Percentiles rank a stretch among this genome's conserved stretches.
Conservation (phyloP, 1,140 invertebrate species). For the Drosophila lacertosa region DNA sequence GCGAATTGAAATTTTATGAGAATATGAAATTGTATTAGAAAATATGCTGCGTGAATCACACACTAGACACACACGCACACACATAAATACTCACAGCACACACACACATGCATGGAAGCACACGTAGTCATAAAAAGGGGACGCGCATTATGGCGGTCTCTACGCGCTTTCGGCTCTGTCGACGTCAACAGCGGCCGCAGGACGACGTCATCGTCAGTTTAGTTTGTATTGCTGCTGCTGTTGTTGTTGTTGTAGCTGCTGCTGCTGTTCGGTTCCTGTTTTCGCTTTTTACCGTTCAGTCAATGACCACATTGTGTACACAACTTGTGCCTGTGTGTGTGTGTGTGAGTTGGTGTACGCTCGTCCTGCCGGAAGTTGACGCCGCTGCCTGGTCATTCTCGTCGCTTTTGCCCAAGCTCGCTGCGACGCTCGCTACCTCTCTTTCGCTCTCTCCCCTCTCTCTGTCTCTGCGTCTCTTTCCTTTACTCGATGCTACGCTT, state of each 20-base stretch:
- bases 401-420: slow-evolving; percentile 68
- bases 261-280: slow-evolving; percentile 69
- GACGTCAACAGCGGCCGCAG: slow-evolving; percentile 37
- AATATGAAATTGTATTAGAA: slow-evolving; percentile 77
- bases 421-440: slow-evolving; percentile 36
- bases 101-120: slow-evolving; percentile 8
- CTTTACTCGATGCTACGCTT: slow-evolving; percentile 41
- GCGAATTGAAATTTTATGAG: slow-evolving; percentile 79
- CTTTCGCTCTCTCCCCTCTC: slow-evolving; percentile 3
- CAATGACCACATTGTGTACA: slow-evolving; percentile 82
- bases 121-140: slow-evolving; percentile 57
- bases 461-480: neutral
- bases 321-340: slow-evolving; percentile 42
- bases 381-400: slow-evolving; percentile 76
- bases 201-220: slow-evolving; percentile 72
- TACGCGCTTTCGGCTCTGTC: slow-evolving; percentile 64
- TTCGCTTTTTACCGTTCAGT: slow-evolving; percentile 82
- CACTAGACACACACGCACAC: slow-evolving; percentile 52
- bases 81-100: slow-evolving; percentile 10
- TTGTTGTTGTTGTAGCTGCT: slow-evolving; percentile 20
- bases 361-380: slow-evolving; percentile 77
- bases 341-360: slow-evolving; percentile 33
- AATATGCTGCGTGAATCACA: slow-evolving; percentile 74
- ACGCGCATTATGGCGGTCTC: slow-evolving; percentile 77
- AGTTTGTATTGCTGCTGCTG: slow-evolving; percentile 42